Evolutionary conservation across 2,888 invertebrate genomes (phyloP).

Genomic region (Diadegma fenestrale): DNA sequence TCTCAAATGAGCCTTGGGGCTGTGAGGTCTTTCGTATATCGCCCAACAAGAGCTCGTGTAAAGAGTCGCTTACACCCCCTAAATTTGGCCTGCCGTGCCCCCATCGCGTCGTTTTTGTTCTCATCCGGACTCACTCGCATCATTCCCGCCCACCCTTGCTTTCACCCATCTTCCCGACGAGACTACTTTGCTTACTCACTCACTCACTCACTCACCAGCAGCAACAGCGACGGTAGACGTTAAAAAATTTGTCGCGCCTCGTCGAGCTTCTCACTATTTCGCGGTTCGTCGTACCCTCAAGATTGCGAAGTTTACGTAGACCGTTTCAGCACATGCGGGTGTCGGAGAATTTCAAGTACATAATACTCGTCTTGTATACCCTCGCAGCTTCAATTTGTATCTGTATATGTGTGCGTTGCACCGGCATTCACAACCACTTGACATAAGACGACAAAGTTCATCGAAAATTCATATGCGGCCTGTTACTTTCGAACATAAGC

Average conservation of each 20-base stretch:
- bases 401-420: slow-evolving; percentile 13
- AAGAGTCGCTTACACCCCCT: slow-evolving; percentile 66
- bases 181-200: slow-evolving; percentile 50
- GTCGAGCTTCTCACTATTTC: slow-evolving; percentile 59
- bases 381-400: slow-evolving; percentile 27
- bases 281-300: slow-evolving; percentile 64
- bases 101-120: slow-evolving; percentile 60
- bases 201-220: slow-evolving; percentile 25
- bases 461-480: slow-evolving; percentile 33
- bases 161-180: slow-evolving; percentile 32
- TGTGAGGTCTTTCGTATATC: slow-evolving; percentile 63
- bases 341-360: slow-evolving; percentile 49
- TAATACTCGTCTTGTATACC: slow-evolving; percentile 31
- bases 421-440: slow-evolving; percentile 48
- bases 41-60: slow-evolving; percentile 66
- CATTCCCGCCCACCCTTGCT: slow-evolving; percentile 47
- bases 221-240: slow-evolving; percentile 56
- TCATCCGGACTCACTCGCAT: slow-evolving; percentile 50
- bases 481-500: slow-evolving; percentile 16
- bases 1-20: slow-evolving; percentile 75
- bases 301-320: slow-evolving; percentile 46
- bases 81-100: slow-evolving; percentile 61
- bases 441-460: slow-evolving; percentile 15
- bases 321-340: slow-evolving; percentile 39
- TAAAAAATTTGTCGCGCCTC: slow-evolving; percentile 68